phyloP scores from a whole-genome alignment of 23 tunicate genomes.

The Styela plicata region DNA sequence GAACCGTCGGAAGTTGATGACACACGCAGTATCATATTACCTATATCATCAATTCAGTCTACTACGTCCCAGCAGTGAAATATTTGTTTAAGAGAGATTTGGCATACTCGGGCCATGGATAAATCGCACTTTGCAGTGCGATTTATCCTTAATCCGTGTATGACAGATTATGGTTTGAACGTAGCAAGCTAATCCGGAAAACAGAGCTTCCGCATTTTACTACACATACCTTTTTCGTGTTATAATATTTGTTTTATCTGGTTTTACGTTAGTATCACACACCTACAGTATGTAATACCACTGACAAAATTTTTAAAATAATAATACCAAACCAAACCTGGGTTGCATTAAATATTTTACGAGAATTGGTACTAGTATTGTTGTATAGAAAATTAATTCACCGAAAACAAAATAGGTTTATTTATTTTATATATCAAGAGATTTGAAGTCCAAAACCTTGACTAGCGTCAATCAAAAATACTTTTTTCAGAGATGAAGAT shows the following conservation, averaged over 20 bases:
- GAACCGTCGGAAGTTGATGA: conserved; percentile 18
- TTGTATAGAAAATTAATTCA: too few species aligned
- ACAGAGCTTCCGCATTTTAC: neutral
- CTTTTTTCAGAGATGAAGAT: too few species aligned
- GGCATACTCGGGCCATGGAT: neutral
- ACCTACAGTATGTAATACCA: neutral
- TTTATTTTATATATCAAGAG: too few species aligned
- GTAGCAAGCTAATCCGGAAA: neutral
- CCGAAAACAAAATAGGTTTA: too few species aligned
- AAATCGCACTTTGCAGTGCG: too few species aligned
- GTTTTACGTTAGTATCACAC: neutral
- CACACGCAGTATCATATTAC: neutral
- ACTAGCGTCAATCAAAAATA: too few species aligned
- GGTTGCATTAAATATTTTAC: too few species aligned
- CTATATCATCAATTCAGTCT: neutral
- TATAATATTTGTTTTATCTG: neutral
- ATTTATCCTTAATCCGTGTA: too few species aligned
- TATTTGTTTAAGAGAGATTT: too few species aligned
- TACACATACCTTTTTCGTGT: neutral
- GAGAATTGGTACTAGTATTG: too few species aligned
- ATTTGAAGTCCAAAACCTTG: too few species aligned
- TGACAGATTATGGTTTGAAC: neutral
- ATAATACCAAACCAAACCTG: too few species aligned
- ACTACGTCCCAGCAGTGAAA: neutral
- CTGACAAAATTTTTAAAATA: neutral